Conservation (phyloP, 1,140 invertebrate species). For the Gerris buenoi region DNA sequence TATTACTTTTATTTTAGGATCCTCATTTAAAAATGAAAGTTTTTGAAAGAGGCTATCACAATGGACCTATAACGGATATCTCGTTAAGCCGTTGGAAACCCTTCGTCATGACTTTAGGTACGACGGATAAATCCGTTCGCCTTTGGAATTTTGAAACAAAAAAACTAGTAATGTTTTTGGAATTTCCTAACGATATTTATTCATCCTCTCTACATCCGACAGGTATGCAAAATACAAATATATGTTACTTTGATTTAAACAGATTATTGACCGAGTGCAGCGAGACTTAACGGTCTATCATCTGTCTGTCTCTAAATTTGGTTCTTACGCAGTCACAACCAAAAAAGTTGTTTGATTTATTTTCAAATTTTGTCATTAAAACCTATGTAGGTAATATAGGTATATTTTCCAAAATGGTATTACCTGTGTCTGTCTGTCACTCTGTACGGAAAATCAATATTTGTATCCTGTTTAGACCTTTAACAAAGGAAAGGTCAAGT, state of each 20-base stretch:
- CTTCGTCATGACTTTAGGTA: slow-evolving; percentile 68
- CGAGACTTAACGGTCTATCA: too few species aligned
- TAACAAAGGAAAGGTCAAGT: too few species aligned
- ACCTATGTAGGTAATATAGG: too few species aligned
- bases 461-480: too few species aligned
- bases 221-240: slow-evolving; percentile 22
- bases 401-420: too few species aligned
- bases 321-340: too few species aligned
- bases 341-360: too few species aligned
- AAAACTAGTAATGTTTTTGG: slow-evolving; percentile 57
- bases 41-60: slow-evolving; percentile 56
- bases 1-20: slow-evolving; percentile 19
- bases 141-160: slow-evolving; percentile 80
- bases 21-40: slow-evolving; percentile 9
- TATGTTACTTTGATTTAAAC: neutral
- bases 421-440: too few species aligned
- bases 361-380: too few species aligned
- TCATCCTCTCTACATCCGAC: slow-evolving; percentile 66
- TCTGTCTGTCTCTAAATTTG: too few species aligned
- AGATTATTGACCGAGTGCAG: too few species aligned
- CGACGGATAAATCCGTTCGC: slow-evolving; percentile 60
- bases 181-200: slow-evolving; percentile 65
- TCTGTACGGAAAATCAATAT: too few species aligned
- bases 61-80: slow-evolving; percentile 56
- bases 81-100: slow-evolving; percentile 78